A percentile compares a stretch with the other conserved stretches of the same genome.
Conservation (phyloP, 1,140 invertebrate species). For the Vollenhovia emeryi region DNA sequence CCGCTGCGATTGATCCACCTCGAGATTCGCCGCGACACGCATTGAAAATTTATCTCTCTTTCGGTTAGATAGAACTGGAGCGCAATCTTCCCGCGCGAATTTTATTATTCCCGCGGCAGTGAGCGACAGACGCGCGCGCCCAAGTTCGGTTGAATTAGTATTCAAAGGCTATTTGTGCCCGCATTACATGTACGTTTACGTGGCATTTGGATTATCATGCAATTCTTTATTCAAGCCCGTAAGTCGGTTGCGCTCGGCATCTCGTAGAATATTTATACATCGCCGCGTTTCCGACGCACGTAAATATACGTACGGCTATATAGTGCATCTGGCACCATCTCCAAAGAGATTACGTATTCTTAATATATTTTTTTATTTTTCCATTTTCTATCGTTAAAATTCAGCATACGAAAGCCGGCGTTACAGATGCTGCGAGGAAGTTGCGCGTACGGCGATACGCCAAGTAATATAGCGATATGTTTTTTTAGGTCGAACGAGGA, state of each 20-base stretch:
- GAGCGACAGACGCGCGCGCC: neutral
- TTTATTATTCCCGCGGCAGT: neutral
- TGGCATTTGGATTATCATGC: neutral
- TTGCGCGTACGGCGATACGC: too few relatives aligned
- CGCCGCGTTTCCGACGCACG: neutral
- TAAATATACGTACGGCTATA: neutral
- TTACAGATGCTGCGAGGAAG: neutral
- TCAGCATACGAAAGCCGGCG: neutral
- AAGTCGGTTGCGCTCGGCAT: neutral
- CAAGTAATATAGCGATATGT: constrained; percentile 8
- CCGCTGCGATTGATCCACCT: constrained; percentile 25
- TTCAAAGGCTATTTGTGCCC: neutral
- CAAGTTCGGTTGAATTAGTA: constrained; percentile 10
- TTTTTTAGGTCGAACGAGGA: constrained; percentile 80
- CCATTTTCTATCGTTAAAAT: constrained; percentile 11
- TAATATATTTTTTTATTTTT: neutral
- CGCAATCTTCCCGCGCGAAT: neutral
- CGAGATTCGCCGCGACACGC: neutral
- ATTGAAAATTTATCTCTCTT: constrained; percentile 28
- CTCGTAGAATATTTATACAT: constrained; percentile 21
- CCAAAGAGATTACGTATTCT: neutral
- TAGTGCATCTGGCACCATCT: neutral
- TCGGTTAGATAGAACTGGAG: neutral
- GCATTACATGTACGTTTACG: neutral
- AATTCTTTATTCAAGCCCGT: constrained; percentile 36